phyloP scores from a whole-genome alignment of 2,797 vertebrate species.

The Eptatretus atami region DNA sequence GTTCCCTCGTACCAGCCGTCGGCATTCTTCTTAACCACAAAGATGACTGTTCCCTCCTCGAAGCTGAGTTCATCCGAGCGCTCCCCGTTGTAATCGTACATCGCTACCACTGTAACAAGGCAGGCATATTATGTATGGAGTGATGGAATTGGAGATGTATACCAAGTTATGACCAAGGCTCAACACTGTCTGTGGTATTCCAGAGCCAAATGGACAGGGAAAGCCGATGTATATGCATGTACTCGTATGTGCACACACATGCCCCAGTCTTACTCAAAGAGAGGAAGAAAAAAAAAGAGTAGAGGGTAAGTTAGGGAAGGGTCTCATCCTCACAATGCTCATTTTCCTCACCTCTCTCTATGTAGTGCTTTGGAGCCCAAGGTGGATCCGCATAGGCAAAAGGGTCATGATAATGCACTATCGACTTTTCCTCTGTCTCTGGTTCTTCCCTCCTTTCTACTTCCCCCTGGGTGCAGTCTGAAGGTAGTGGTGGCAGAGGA shows the following conservation, averaged over 20 bases:
- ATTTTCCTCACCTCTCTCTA: slow-evolving; percentile 47
- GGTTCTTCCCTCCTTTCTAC: background rate
- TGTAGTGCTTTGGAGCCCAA: slow-evolving; percentile 58
- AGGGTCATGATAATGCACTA: slow-evolving; percentile 92
- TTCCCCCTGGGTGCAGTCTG: too few relatives aligned
- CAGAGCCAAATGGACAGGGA: background rate
- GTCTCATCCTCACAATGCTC: background rate
- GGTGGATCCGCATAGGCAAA: slow-evolving; percentile 92
- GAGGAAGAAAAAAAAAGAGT: background rate
- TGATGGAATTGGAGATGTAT: too few relatives aligned
- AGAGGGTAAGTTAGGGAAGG: background rate
- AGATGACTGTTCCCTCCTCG: slow-evolving; percentile 95
- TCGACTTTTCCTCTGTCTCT: slow-evolving; percentile 76
- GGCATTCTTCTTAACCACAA: slow-evolving; percentile 97
- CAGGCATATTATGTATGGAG: too few relatives aligned
- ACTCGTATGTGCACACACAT: too few relatives aligned
- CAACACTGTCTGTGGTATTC: too few relatives aligned
- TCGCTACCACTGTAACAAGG: slow-evolving; percentile 52
- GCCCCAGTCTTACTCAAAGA: background rate
- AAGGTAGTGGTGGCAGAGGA: too few relatives aligned
- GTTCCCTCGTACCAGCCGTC: slow-evolving; percentile 93
- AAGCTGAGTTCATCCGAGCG: slow-evolving; percentile 95
- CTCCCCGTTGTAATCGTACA: slow-evolving; percentile 85
- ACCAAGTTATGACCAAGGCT: too few relatives aligned
- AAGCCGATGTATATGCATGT: background rate